Evolutionary conservation across 2,113 vertebrate genomes (phyloP).

Genomic region (Pedionomus torquatus): DNA sequence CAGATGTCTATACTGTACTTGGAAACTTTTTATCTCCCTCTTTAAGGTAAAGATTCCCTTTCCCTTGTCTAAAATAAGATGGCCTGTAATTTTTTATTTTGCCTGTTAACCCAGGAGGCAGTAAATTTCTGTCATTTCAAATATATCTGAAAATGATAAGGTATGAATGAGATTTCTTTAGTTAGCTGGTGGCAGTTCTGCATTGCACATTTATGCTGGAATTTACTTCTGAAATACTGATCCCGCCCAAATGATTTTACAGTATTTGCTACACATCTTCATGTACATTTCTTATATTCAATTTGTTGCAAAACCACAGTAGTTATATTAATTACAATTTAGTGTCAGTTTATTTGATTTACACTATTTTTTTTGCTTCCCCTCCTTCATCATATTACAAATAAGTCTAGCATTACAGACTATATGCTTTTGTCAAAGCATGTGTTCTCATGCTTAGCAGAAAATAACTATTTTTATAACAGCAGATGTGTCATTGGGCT

Average conservation of each 20-base stretch:
- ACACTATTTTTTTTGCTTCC: background rate
- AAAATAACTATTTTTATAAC: background rate
- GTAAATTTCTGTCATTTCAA: conserved; percentile 29
- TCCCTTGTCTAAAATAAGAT: background rate
- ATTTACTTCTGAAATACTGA: background rate
- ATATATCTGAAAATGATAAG: conserved; percentile 24
- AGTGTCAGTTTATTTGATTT: background rate
- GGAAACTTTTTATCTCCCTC: background rate
- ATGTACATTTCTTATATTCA: background rate
- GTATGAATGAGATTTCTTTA: background rate
- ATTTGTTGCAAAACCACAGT: background rate
- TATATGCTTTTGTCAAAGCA: background rate
- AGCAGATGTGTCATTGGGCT: background rate
- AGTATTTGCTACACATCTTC: background rate
- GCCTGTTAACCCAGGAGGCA: conserved; percentile 42
- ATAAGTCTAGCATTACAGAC: background rate
- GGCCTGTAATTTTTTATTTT: background rate
- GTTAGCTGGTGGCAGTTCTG: background rate
- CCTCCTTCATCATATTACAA: background rate
- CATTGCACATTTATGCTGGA: background rate
- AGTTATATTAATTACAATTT: background rate
- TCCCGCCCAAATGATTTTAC: background rate
- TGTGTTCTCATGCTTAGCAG: background rate
- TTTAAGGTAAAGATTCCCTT: conserved; percentile 33
- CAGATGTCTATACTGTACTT: background rate